Conservation (phyloP, 2,888 invertebrate genomes). For the Epistrophe grossulariae region DNA sequence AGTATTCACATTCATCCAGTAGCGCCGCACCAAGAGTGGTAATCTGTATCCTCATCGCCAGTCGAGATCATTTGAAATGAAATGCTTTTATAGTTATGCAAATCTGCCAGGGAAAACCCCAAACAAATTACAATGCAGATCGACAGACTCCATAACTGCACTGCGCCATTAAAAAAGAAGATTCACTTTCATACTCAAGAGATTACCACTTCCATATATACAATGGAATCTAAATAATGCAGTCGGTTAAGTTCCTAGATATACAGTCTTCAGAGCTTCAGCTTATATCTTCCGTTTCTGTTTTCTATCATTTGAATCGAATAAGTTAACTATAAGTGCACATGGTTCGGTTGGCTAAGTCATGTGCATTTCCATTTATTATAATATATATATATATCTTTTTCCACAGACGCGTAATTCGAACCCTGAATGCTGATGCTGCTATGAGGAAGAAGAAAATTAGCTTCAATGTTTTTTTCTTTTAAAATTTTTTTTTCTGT, state of each 20-base stretch:
- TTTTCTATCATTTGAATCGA: constrained; percentile 11
- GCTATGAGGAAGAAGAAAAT: constrained; percentile 52
- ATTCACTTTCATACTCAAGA: constrained; percentile 51
- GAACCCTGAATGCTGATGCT: constrained; percentile 11
- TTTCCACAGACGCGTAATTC: constrained; percentile 41
- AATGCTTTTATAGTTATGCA: constrained; percentile 34
- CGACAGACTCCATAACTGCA: constrained; percentile 22
- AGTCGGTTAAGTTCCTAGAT: constrained; percentile 53
- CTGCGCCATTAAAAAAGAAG: constrained; percentile 59
- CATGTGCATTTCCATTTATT: constrained; percentile 17
- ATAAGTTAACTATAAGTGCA: neutral
- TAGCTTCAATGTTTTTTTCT: constrained; percentile 22
- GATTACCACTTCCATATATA: constrained; percentile 38
- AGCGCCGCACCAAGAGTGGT: constrained; percentile 14
- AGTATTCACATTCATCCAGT: constrained; percentile 3
- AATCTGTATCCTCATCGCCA: constrained; percentile 55
- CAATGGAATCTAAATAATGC: constrained; percentile 62
- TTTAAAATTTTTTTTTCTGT: neutral
- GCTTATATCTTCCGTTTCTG: constrained; percentile 33
- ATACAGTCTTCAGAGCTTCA: neutral
- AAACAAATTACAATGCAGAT: constrained; percentile 45
- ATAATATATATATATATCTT: neutral
- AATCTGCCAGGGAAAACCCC: constrained; percentile 41
- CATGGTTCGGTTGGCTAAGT: neutral
- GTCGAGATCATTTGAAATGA: constrained; percentile 37